Evolutionary conservation across 2,888 invertebrate species (phyloP).

Genomic region (Papilio elwesi): DNA sequence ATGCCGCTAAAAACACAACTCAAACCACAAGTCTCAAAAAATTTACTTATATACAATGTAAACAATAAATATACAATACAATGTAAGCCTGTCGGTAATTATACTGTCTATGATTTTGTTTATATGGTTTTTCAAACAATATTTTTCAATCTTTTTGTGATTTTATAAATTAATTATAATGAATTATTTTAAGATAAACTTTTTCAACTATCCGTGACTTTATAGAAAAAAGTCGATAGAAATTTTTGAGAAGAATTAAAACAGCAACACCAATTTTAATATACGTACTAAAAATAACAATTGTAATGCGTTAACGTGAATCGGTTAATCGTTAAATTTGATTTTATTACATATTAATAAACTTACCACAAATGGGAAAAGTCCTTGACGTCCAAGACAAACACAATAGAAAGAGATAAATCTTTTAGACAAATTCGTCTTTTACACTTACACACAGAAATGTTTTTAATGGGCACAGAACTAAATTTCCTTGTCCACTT

Average conservation of each 20-base stretch:
- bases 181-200: not conserved
- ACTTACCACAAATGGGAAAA: slow-evolving; percentile 36
- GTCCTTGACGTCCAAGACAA: slow-evolving; percentile 33
- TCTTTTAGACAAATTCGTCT: slow-evolving; percentile 45
- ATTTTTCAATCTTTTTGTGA: too few species aligned
- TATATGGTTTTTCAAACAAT: too few species aligned
- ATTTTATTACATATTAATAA: slow-evolving; percentile 3
- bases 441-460: slow-evolving; percentile 66
- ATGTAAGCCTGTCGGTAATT: too few species aligned
- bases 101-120: not conserved
- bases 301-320: not conserved
- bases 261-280: too few species aligned
- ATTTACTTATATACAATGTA: not conserved
- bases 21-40: slow-evolving; percentile 11
- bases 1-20: slow-evolving; percentile 58
- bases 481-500: slow-evolving; percentile 62
- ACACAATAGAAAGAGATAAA: slow-evolving; percentile 21
- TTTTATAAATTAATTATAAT: not conserved
- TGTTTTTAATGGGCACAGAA: slow-evolving; percentile 58
- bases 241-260: too few species aligned
- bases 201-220: too few species aligned
- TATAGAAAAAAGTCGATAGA: not conserved
- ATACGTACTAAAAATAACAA: not conserved
- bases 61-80: too few species aligned
- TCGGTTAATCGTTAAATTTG: not conserved